Evolutionary conservation across 2,113 vertebrate genomes (phyloP).

Genomic region (Baryphthengus martii): DNA sequence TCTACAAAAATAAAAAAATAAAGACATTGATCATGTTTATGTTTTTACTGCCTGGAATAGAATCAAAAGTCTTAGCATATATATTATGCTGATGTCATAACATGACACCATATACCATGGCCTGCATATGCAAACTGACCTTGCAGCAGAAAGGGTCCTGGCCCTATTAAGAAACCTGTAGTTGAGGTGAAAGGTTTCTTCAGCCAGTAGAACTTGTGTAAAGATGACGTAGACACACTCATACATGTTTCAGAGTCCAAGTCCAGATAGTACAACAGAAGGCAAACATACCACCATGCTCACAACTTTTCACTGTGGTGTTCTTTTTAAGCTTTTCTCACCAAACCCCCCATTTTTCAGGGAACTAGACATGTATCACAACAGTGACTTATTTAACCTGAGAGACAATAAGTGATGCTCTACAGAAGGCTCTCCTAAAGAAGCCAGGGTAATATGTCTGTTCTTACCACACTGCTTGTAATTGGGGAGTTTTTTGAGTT

Average conservation of each 20-base stretch:
- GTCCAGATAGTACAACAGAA: background rate
- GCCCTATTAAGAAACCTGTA: background rate
- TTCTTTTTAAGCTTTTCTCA: background rate
- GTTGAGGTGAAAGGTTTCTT: background rate
- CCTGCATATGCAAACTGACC: background rate
- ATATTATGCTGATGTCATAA: background rate
- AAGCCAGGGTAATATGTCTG: background rate
- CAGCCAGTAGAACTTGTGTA: background rate
- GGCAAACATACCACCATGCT: background rate
- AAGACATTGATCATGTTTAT: background rate
- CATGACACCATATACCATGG: too few relatives aligned
- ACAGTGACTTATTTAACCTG: background rate
- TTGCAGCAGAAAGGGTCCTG: background rate
- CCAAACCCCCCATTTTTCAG: background rate
- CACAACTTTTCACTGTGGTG: background rate
- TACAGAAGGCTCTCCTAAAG: background rate
- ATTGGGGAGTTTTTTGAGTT: background rate
- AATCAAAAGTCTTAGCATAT: background rate
- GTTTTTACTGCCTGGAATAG: too few relatives aligned
- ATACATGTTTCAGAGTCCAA: background rate
- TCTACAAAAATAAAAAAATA: constrained; percentile 53
- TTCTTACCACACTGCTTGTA: background rate
- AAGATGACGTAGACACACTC: fast-evolving
- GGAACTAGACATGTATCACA: background rate
- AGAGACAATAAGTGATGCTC: background rate